A percentile compares a stretch with the other conserved stretches of the same genome.
phyloP scores from a whole-genome alignment of 2,797 vertebrate species.

The Hemitrygon akajei region DNA sequence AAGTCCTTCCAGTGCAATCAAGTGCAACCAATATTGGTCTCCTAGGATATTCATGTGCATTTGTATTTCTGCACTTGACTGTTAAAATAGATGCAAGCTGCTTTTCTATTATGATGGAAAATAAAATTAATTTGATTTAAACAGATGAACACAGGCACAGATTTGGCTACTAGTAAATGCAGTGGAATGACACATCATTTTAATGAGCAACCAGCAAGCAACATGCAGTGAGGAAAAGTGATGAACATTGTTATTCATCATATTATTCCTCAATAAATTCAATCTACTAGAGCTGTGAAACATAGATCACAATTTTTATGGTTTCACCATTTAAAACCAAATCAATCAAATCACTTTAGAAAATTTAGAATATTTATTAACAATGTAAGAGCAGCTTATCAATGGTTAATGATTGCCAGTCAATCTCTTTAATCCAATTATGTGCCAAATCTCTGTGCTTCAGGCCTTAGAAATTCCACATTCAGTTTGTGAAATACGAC shows the following conservation, averaged over 20 bases:
- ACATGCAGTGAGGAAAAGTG: background rate
- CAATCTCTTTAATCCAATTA: background rate
- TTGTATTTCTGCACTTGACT: background rate
- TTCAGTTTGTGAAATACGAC: too few relatives aligned
- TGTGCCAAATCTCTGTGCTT: background rate
- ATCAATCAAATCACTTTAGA: background rate
- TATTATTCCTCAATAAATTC: too few relatives aligned
- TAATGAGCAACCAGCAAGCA: background rate
- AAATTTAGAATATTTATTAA: background rate
- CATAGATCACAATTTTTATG: background rate
- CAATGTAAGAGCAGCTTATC: background rate
- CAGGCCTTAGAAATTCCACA: background rate
- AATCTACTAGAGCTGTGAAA: background rate
- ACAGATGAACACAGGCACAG: background rate
- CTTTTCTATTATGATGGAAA: background rate
- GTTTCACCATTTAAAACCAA: background rate
- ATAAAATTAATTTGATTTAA: background rate
- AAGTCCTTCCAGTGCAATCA: too few relatives aligned
- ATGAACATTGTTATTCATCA: too few relatives aligned
- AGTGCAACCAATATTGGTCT: too few relatives aligned
- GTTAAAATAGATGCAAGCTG: background rate
- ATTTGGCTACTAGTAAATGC: background rate
- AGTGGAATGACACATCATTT: background rate
- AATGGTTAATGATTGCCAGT: background rate
- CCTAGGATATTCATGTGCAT: background rate